Evolutionary conservation across 2,888 invertebrate species (phyloP), one percentile per base, ranked within the genome.

Genomic region (Eristalis pertinax): DNA sequence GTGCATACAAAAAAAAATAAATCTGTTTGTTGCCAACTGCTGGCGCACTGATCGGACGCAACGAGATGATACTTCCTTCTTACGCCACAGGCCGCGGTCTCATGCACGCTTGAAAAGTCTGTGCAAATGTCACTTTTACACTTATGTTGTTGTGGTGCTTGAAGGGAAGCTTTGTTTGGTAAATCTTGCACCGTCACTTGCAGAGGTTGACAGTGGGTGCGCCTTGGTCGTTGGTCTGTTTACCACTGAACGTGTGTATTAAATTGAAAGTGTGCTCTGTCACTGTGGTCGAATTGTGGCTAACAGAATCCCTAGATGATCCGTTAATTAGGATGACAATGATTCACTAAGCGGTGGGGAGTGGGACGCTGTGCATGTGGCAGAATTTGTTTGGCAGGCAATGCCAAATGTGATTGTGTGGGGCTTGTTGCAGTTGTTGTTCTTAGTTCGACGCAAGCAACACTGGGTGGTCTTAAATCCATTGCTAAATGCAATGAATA

Each of bases 251-350:
- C n/a, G 32, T 32, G 10, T 38, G 38, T 38, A 1, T 38, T 19
- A 8, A 19, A 50, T 4, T 50, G 8, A 19, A 50, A 19, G 15
- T 29, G 65, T 69, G n/a, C n/a, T n/a, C 56, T 64, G 64, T 83
- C 69, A 75, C 63, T 70, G 78, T 26, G 56, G 29, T 73, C 26
- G 19, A 32, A 73, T 79, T 62, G 79, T 24, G 56, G 76, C 72
- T 84, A 84, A 84, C 87, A 76, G 84, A 73, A 84, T 80, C 68
- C 76, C 80, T 87, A 80, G 84, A 76, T 78, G 76, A 65, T 2
- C 87, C 87, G 87, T 84, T 87, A 84, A 84, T 75, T 75, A 63
- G 67, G 65, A 64, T 79, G 84, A 73, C 68, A 85, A 76, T 58
- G 75, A 50, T 65, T 29, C 43, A 24, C 22, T 3, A 38, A 29